phyloP scores from a whole-genome alignment of 2,113 vertebrate genomes.

The Macquaria australasica region DNA sequence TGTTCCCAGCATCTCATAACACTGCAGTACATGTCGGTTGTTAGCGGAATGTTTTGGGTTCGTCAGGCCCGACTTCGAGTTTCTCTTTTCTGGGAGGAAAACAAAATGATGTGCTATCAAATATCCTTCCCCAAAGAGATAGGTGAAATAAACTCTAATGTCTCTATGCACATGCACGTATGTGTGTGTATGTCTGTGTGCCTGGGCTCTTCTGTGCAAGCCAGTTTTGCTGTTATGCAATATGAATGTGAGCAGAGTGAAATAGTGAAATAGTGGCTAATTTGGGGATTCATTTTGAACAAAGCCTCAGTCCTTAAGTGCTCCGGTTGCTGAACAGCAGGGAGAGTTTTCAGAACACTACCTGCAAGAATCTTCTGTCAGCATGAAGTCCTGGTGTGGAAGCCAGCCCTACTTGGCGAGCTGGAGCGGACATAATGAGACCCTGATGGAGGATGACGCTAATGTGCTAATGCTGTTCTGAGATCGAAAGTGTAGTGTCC shows the following conservation, averaged over 20 bases:
- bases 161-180: neutral
- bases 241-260: slow-evolving; percentile 40
- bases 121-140: slow-evolving; percentile 39
- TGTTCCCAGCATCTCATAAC: slow-evolving; percentile 32
- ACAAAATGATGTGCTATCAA: slow-evolving; percentile 47
- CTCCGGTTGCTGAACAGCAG: slow-evolving; percentile 34
- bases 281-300: slow-evolving; percentile 59
- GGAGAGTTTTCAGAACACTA: slow-evolving; percentile 12
- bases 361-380: slow-evolving; percentile 45
- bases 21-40: slow-evolving; percentile 44
- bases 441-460: slow-evolving; percentile 72
- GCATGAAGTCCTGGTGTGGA: slow-evolving; percentile 43
- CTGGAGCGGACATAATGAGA: slow-evolving; percentile 59
- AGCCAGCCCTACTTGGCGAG: slow-evolving; percentile 26
- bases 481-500: slow-evolving; percentile 54
- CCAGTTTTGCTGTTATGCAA: slow-evolving; percentile 17
- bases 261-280: slow-evolving; percentile 40
- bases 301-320: slow-evolving; percentile 45
- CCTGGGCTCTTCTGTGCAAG: neutral
- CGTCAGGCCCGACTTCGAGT: neutral
- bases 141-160: slow-evolving; percentile 50
- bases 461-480: slow-evolving; percentile 69
- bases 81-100: slow-evolving; percentile 26
- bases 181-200: neutral
- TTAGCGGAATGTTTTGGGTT: slow-evolving; percentile 45